Percentiles rank a stretch among this genome's conserved stretches.
Conservation (phyloP, 92 coral and sea anemone genomes). For the Heliopora coerulea region DNA sequence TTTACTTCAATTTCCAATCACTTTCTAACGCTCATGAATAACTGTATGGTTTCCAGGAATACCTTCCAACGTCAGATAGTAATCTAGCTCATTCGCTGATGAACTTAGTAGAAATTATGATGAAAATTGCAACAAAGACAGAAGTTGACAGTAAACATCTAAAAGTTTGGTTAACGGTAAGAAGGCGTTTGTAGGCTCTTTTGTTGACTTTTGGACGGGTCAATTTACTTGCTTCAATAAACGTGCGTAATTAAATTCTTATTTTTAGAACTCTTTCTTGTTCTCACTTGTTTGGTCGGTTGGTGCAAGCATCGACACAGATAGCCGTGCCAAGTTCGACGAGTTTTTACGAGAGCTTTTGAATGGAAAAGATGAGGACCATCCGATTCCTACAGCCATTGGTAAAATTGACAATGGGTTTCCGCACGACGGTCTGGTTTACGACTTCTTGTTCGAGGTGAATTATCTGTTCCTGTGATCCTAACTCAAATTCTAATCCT, state of each 20-base stretch:
- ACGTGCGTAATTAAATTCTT: too few relatives aligned
- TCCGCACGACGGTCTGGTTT: conserved; percentile 92
- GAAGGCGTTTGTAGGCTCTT: conserved; percentile 35
- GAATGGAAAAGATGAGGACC: conserved; percentile 76
- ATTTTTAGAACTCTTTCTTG: conserved; percentile 82
- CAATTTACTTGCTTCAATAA: too few relatives aligned
- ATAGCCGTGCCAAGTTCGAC: conserved; percentile 89
- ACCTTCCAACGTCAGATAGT: conserved; percentile 86
- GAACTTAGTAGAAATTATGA: conserved; percentile 95
- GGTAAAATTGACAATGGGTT: conserved; percentile 92
- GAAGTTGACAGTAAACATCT: conserved; percentile 71
- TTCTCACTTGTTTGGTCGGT: conserved; percentile 98
- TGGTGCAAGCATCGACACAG: conserved; percentile 98
- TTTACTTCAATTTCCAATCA: too few relatives aligned
- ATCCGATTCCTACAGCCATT: conserved; percentile 79
- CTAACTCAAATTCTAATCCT: background rate
- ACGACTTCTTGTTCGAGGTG: conserved; percentile 97
- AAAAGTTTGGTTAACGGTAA: conserved; percentile 88
- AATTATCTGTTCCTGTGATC: conserved; percentile 4
- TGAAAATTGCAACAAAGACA: conserved; percentile 75
- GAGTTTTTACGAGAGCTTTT: conserved; percentile 75
- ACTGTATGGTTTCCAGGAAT: conserved; percentile 52
- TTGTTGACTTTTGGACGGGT: too few relatives aligned
- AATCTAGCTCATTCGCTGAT: conserved; percentile 92
- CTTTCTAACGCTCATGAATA: too few relatives aligned